A percentile compares a stretch with the other conserved stretches of the same genome.
Conservation (phyloP, 2,113 vertebrate species). For the Aythya baeri region DNA sequence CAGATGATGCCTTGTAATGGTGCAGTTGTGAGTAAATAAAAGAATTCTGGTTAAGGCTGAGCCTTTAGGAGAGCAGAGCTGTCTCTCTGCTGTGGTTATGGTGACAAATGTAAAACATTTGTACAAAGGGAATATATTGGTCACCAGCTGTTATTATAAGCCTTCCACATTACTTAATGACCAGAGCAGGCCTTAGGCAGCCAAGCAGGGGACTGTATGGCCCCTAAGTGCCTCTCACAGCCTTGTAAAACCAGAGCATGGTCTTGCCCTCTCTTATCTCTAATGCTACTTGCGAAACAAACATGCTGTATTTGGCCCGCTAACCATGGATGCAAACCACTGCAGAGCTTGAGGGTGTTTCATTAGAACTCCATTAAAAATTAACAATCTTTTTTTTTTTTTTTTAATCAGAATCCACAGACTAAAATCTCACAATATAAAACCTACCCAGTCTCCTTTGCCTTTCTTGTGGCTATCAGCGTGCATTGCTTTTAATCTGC, state of each 20-base stretch:
- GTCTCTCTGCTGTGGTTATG: slow-evolving; percentile 7
- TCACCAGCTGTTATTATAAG: slow-evolving; percentile 57
- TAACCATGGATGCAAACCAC: background rate
- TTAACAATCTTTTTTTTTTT: background rate
- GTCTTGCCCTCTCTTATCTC: slow-evolving; percentile 49
- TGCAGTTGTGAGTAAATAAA: background rate
- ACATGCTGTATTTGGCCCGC: background rate
- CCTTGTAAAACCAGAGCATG: slow-evolving; percentile 50
- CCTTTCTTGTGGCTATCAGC: background rate
- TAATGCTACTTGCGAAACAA: slow-evolving; percentile 22
- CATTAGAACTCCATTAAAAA: slow-evolving; percentile 59
- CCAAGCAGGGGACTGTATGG: slow-evolving; percentile 32
- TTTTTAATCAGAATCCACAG: background rate
- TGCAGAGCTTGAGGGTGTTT: slow-evolving; percentile 50
- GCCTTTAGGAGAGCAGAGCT: slow-evolving; percentile 11
- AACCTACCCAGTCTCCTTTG: background rate
- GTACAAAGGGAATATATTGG: slow-evolving; percentile 46
- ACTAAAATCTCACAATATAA: background rate
- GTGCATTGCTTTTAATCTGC: background rate
- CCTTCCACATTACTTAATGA: slow-evolving; percentile 53
- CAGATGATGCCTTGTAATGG: background rate
- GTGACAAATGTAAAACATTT: slow-evolving; percentile 57
- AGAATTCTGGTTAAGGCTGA: background rate
- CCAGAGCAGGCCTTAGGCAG: slow-evolving; percentile 37
- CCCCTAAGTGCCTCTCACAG: slow-evolving; percentile 51